A percentile compares a stretch with the other conserved stretches of the same genome.
Evolutionary conservation across 2,113 vertebrate genomes (phyloP).

Genomic region (Gymnorhina tibicen): DNA sequence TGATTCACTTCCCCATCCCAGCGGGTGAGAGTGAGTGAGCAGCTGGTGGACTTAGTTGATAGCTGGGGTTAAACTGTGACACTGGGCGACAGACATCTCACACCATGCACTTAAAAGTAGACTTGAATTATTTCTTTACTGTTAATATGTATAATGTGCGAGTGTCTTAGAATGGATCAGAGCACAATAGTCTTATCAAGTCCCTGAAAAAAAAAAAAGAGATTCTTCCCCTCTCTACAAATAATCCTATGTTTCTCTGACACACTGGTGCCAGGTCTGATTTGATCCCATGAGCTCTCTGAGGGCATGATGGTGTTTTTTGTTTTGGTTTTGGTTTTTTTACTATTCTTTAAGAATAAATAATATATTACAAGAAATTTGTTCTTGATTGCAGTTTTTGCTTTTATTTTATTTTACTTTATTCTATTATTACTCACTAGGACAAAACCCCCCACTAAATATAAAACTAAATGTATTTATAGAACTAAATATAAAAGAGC

Average conservation of each 20-base stretch:
- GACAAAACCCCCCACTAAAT: accelerated
- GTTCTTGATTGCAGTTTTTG: neutral
- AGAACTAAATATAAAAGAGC: neutral
- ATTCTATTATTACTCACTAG: neutral
- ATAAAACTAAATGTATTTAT: too few relatives aligned
- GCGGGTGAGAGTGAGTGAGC: too few relatives aligned
- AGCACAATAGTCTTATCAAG: accelerated
- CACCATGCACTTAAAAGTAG: neutral
- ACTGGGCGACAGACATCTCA: neutral
- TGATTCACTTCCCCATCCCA: neutral
- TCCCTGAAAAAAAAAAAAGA: neutral
- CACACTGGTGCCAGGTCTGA: neutral
- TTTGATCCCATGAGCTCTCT: neutral
- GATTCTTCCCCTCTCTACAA: neutral
- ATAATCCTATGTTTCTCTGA: neutral
- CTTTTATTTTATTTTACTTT: neutral
- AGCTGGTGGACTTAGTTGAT: neutral
- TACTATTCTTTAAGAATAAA: neutral
- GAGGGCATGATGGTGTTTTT: neutral
- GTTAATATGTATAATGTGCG: accelerated
- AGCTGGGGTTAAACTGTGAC: neutral
- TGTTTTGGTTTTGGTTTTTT: too few relatives aligned
- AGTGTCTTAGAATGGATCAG: neutral
- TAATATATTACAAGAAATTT: neutral
- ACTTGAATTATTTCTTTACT: neutral